Evolutionary conservation across 1,140 invertebrate species (phyloP).

Genomic region (Drosophila bocqueti): DNA sequence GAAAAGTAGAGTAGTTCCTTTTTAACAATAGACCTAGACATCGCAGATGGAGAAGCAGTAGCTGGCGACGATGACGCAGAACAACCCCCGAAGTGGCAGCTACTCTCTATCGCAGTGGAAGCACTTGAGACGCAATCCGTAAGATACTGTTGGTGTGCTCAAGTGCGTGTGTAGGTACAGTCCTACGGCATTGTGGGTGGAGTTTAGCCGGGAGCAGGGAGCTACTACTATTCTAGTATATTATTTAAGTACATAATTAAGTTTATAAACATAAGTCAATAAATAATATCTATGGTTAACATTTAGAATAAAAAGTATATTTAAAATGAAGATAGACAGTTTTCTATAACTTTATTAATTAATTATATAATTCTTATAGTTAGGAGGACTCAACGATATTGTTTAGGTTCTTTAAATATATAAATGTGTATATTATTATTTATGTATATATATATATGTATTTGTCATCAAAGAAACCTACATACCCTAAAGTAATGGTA

Average conservation of each 20-base stretch:
- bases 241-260: not conserved
- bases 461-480: too few relatives aligned
- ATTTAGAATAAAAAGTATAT: not conserved
- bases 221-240: not conserved
- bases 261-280: too few relatives aligned
- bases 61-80: slow-evolving; percentile 51
- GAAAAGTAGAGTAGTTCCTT: slow-evolving; percentile 60
- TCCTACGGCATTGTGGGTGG: slow-evolving; percentile 61
- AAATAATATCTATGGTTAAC: too few relatives aligned
- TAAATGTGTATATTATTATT: too few relatives aligned
- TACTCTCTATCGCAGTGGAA: slow-evolving; percentile 43
- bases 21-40: slow-evolving; percentile 72
- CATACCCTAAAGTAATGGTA: too few relatives aligned
- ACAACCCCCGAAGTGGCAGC: slow-evolving; percentile 65
- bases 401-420: too few relatives aligned
- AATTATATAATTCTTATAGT: not conserved
- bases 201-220: slow-evolving; percentile 9
- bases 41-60: slow-evolving; percentile 19
- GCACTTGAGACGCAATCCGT: slow-evolving; percentile 66
- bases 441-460: too few relatives aligned
- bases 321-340: not conserved
- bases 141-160: slow-evolving; percentile 24
- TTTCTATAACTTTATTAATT: not conserved
- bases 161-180: slow-evolving; percentile 26
- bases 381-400: not conserved